Conservation (phyloP, 2,113 vertebrate genomes). For the Oncorhynchus clarkii region DNA sequence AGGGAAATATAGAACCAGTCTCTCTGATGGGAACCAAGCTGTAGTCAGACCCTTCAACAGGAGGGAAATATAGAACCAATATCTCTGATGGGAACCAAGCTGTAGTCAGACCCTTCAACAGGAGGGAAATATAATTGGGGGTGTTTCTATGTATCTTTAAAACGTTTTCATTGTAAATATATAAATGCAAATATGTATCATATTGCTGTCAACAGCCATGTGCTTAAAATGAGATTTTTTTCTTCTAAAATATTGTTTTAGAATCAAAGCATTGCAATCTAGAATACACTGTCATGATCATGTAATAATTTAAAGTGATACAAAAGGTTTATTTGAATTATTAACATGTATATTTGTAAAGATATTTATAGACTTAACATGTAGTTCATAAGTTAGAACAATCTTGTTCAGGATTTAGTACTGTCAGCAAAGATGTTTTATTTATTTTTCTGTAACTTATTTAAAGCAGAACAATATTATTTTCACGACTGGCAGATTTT, state of each 20-base stretch:
- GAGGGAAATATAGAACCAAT: too few relatives aligned
- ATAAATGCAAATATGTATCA: conserved; percentile 81
- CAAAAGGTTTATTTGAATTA: conserved; percentile 81
- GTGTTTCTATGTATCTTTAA: conserved; percentile 73
- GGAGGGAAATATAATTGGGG: conserved; percentile 16
- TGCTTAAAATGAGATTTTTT: conserved; percentile 63
- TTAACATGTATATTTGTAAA: conserved; percentile 98
- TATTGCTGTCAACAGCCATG: conserved; percentile 77
- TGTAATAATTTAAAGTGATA: conserved; percentile 77
- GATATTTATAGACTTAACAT: conserved; percentile 94
- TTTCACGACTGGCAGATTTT: conserved; percentile 61
- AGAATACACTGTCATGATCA: conserved; percentile 80
- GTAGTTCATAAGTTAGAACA: conserved; percentile 79
- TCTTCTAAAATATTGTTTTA: conserved; percentile 66
- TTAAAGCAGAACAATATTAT: conserved; percentile 78
- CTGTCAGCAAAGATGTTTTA: conserved; percentile 77
- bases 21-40: too few relatives aligned
- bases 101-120: too few relatives aligned
- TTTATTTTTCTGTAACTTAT: conserved; percentile 88
- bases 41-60: too few relatives aligned
- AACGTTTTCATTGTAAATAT: conserved; percentile 86
- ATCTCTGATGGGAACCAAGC: too few relatives aligned
- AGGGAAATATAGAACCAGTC: too few relatives aligned
- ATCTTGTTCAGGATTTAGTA: conserved; percentile 76
- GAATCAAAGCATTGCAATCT: conserved; percentile 75